Conservation (phyloP, 2,888 invertebrate species). For the Saturnia pavonia region DNA sequence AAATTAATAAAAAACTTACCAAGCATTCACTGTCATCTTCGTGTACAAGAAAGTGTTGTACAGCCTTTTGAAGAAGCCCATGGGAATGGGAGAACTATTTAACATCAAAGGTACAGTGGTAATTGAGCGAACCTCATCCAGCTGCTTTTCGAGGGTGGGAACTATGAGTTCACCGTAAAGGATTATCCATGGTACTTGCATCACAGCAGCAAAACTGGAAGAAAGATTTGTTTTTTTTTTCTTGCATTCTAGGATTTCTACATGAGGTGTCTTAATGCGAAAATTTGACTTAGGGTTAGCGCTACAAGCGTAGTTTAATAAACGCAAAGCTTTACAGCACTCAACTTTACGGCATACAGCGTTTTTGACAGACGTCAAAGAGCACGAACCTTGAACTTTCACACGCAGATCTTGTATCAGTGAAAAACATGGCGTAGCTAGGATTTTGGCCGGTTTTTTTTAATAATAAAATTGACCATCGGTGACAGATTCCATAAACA, state of each 20-base stretch:
- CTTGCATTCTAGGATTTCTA: neutral
- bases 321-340: too few relatives aligned
- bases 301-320: too few relatives aligned
- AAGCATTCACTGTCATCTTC: constrained; percentile 26
- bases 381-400: too few relatives aligned
- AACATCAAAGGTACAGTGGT: constrained; percentile 44
- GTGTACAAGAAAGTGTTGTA: constrained; percentile 35
- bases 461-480: too few relatives aligned
- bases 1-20: too few relatives aligned
- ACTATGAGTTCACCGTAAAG: constrained; percentile 43
- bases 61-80: constrained; percentile 47
- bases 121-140: constrained; percentile 50
- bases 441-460: too few relatives aligned
- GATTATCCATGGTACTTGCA: constrained; percentile 58
- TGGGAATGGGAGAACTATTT: constrained; percentile 43
- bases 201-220: constrained; percentile 52
- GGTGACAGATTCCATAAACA: too few relatives aligned
- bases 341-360: too few relatives aligned
- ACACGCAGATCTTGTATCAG: too few relatives aligned
- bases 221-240: neutral
- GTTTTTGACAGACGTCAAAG: too few relatives aligned
- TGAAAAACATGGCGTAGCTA: too few relatives aligned
- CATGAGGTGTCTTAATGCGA: neutral
- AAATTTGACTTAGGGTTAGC: neutral
- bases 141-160: constrained; percentile 41